phyloP scores from a whole-genome alignment of 2,797 vertebrate genomes.

The Sebastiscus tertius region DNA sequence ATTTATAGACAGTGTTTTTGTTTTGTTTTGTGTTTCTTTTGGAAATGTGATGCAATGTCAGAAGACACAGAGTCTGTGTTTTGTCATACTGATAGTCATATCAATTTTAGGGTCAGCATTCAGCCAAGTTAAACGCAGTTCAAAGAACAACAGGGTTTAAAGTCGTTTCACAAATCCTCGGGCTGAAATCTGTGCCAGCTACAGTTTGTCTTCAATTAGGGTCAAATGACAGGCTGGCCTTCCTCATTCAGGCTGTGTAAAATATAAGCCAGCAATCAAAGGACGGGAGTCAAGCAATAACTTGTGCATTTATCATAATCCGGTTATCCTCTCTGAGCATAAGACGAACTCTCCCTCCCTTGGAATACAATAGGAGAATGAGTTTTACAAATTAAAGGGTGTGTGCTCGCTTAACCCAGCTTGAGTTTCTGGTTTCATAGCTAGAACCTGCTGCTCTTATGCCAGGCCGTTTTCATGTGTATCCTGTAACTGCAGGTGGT shows the following conservation, averaged over 20 bases:
- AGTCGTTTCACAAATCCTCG: slow-evolving; percentile 49
- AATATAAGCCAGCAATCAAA: slow-evolving; percentile 51
- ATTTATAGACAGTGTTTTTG: slow-evolving; percentile 30
- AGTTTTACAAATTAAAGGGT: slow-evolving; percentile 57
- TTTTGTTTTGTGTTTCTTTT: slow-evolving; percentile 46
- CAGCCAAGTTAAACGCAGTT: slow-evolving; percentile 53
- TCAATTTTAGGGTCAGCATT: slow-evolving; percentile 40
- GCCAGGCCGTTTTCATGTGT: slow-evolving; percentile 72
- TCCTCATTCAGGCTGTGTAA: slow-evolving; percentile 29
- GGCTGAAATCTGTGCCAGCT: slow-evolving; percentile 59
- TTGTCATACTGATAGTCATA: slow-evolving; percentile 59
- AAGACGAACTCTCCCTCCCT: slow-evolving; percentile 40
- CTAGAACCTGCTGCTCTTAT: slow-evolving; percentile 56
- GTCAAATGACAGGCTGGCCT: slow-evolving; percentile 56
- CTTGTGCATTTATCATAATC: slow-evolving; percentile 68
- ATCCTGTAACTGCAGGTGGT: slow-evolving; percentile 76
- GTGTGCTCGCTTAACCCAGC: slow-evolving; percentile 50
- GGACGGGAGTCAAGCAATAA: slow-evolving; percentile 58
- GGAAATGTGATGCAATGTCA: slow-evolving; percentile 39
- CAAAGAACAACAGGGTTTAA: slow-evolving; percentile 58
- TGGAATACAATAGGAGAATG: slow-evolving; percentile 25
- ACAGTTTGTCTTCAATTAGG: slow-evolving; percentile 65
- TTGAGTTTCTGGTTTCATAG: slow-evolving; percentile 64
- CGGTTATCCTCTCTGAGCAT: slow-evolving; percentile 57
- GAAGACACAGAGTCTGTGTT: slow-evolving; percentile 51